Evolutionary conservation across 2,888 invertebrate species (phyloP).

Genomic region (Nomada fabriciana): DNA sequence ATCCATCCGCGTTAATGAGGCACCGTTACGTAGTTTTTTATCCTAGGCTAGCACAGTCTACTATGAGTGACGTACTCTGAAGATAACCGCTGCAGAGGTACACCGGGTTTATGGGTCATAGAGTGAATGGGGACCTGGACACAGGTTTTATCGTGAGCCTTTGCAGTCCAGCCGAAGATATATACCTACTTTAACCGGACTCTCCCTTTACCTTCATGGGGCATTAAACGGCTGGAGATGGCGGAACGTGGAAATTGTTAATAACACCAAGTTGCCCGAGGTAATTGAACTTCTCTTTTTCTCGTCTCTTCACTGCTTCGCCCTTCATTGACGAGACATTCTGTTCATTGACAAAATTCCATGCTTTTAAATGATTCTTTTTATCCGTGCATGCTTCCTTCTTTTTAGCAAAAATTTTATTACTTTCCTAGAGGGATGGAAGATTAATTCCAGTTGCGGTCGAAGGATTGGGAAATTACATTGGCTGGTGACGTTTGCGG

Average conservation of each 20-base stretch:
- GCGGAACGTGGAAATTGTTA: slow-evolving; percentile 52
- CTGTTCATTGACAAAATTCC: background rate
- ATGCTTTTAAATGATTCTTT: background rate
- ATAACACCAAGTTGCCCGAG: slow-evolving; percentile 36
- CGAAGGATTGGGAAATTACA: slow-evolving; percentile 14
- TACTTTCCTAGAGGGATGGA: background rate
- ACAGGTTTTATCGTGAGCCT: slow-evolving; percentile 56
- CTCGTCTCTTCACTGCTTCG: background rate
- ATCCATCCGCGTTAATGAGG: slow-evolving; percentile 75
- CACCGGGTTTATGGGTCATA: slow-evolving; percentile 72
- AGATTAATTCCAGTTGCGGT: slow-evolving; percentile 32
- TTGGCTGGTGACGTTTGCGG: slow-evolving; percentile 36
- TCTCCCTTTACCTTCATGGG: slow-evolving; percentile 49
- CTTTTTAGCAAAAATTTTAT: background rate
- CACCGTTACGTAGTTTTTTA: slow-evolving; percentile 64
- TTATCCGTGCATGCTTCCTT: background rate
- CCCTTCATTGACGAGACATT: background rate
- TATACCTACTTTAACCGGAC: slow-evolving; percentile 34
- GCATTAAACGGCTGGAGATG: slow-evolving; percentile 44
- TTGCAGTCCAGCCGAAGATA: slow-evolving; percentile 39
- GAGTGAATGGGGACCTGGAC: slow-evolving; percentile 58
- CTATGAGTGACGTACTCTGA: slow-evolving; percentile 51
- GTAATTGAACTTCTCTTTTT: slow-evolving; percentile 33
- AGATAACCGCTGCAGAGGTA: slow-evolving; percentile 61
- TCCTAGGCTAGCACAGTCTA: slow-evolving; percentile 42